Evolutionary conservation across 2,113 vertebrate species (phyloP), one percentile per base, ranked within the genome.

Genomic region (Melanerpes formicivorus): DNA sequence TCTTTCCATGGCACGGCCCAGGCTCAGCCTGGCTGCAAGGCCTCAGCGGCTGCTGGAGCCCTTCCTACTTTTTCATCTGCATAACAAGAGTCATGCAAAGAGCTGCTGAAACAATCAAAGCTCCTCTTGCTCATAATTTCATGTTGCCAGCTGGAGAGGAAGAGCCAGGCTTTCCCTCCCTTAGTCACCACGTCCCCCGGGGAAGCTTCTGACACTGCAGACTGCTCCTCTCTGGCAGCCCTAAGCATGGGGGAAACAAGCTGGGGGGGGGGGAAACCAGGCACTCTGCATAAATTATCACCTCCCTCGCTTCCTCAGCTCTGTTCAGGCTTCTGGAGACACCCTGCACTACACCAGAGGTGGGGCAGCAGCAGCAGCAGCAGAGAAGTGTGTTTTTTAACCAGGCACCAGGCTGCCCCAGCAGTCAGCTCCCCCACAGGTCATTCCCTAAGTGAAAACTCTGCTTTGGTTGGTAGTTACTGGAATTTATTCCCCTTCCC

Each of bases 31-130:
- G 18, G 30, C 60, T 44, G 37, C 16, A 56, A 48, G 29, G 71
- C 83, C 52, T 76, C 71, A 55, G 59, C 46, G 40, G 66, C 58
- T 44, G n/a, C 30, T 67, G 25, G 19, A 62, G 83, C 54, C 63
- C 54, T 63, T 34, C 23, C 13, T 87, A 46, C 26, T 77, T 80
- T 44, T 34, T 71, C 59, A 89, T 91, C 82, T 85, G 74, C 84
- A n/a, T 84, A 77, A 92, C 66, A 83, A 94, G 52, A 74, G 69
- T 71, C 80, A 91, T 71, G 75, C 72, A 91, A 87, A 74, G 37
- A 58, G 82, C 76, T 64, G 62, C 29, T 80, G 76, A 80, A 82
- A 89, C 87, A 88, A 82, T 78, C 71, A 72, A 72, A 62, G 69
- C 79, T 72, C 55, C 29, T 67, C 62, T 89, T 83, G 72, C 87